Conservation (phyloP, 1,140 invertebrate species). For the Drosophila nigrodunni region DNA sequence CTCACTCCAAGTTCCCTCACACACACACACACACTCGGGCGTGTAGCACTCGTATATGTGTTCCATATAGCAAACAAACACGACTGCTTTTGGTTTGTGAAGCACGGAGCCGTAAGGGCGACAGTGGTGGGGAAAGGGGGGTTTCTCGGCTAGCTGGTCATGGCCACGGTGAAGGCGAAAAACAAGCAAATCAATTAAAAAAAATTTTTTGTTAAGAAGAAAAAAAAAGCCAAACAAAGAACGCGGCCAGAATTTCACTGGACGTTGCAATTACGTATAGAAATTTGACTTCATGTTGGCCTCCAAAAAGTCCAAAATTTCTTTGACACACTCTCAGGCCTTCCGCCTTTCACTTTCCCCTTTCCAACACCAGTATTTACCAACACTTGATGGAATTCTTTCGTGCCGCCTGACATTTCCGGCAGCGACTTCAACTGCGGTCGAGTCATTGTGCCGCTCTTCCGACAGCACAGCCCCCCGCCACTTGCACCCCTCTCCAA, state of each 20-base stretch:
- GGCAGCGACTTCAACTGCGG: conserved; percentile 37
- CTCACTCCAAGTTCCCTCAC: background rate
- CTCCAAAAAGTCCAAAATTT: background rate
- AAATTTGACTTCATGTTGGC: background rate
- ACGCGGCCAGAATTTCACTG: conserved; percentile 4
- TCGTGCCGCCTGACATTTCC: conserved; percentile 70
- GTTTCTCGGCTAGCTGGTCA: conserved; percentile 65
- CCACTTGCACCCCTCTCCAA: background rate
- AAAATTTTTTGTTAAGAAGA: conserved; percentile 48
- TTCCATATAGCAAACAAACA: conserved; percentile 36
- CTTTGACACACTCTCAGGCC: background rate
- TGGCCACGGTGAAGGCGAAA: conserved; percentile 77
- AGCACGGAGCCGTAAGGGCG: conserved; percentile 1
- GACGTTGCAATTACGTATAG: background rate
- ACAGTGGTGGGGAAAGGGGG: background rate
- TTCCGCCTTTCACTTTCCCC: background rate
- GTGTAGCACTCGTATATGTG: conserved; percentile 40
- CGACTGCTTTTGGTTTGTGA: background rate
- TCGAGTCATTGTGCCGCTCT: conserved; percentile 12
- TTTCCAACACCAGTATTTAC: background rate
- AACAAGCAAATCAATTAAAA: conserved; percentile 79
- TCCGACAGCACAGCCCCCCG: background rate
- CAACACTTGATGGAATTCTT: conserved; percentile 59
- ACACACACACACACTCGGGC: background rate
- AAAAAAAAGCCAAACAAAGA: conserved; percentile 18